These are phyloP conservation scores for Pinna nobilis DNA, from an alignment of 1,140 invertebrate genomes.

Conservation along the genomic window DNA sequence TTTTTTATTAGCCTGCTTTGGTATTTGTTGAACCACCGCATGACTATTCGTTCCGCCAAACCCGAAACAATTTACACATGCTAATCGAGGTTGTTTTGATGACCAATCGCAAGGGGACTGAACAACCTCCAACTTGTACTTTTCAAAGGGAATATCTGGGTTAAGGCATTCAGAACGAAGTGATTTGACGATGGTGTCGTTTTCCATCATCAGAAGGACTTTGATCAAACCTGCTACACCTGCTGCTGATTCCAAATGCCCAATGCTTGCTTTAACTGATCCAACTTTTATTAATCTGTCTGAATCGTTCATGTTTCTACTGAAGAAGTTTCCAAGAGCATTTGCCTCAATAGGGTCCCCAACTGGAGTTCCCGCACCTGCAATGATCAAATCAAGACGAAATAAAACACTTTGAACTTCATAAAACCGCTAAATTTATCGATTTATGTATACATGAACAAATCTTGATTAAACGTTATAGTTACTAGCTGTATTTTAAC, in stretches of 20 bases:
- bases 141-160: conserved; percentile 35
- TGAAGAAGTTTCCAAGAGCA: conserved; percentile 33
- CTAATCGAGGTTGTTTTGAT: background rate
- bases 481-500: too few species aligned
- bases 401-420: too few species aligned
- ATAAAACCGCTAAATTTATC: too few species aligned
- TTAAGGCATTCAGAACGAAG: conserved; percentile 43
- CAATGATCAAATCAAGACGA: too few species aligned
- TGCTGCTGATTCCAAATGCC: conserved; percentile 88
- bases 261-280: conserved; percentile 55
- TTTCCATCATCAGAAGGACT: conserved; percentile 55
- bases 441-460: too few species aligned
- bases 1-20: too few species aligned
- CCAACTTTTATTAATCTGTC: conserved; percentile 32
- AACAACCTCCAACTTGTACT: conserved; percentile 36
- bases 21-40: conserved; percentile 33
- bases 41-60: conserved; percentile 60
- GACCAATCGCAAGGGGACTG: conserved; percentile 22
- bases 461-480: too few species aligned
- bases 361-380: conserved; percentile 52
- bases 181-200: conserved; percentile 42
- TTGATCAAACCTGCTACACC: conserved; percentile 93
- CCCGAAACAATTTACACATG: conserved; percentile 55
- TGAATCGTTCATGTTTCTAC: background rate
- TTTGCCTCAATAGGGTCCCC: conserved; percentile 52